Conservation (phyloP, 92 coral and sea anemone genomes). For the Phenganax subtilis region DNA sequence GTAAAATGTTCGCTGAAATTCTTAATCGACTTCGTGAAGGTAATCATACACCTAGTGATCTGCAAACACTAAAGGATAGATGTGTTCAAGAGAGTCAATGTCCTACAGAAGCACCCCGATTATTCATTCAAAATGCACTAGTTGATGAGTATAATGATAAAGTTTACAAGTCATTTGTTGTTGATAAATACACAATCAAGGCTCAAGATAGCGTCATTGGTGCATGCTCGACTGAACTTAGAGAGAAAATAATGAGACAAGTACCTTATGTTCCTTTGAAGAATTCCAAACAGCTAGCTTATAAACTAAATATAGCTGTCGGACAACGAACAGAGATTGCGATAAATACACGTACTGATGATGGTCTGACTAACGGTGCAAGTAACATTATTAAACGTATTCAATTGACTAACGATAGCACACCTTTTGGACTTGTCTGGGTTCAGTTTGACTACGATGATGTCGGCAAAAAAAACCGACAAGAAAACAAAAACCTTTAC, state of each 20-base stretch:
- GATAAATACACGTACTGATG: too few relatives aligned
- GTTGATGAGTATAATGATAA: constrained; percentile 8
- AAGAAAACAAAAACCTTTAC: too few relatives aligned
- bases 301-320: too few relatives aligned
- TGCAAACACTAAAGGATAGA: constrained; percentile 38
- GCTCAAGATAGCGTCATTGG: constrained; percentile 17
- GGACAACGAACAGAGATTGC: too few relatives aligned
- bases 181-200: constrained; percentile 11
- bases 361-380: too few relatives aligned
- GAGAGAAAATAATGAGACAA: constrained; percentile 52
- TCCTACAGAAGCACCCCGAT: constrained; percentile 14
- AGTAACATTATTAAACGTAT: too few relatives aligned
- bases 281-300: too few relatives aligned
- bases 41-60: constrained; percentile 44
- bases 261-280: constrained; percentile 36
- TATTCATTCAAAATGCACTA: constrained; percentile 10
- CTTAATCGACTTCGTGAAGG: constrained; percentile 49
- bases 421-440: too few relatives aligned
- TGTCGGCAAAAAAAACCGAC: too few relatives aligned
- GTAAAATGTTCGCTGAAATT: constrained; percentile 52
- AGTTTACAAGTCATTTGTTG: not conserved
- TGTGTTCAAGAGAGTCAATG: not conserved
- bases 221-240: constrained; percentile 19
- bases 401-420: too few relatives aligned
- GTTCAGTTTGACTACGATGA: too few relatives aligned